These are phyloP conservation scores for Clarias fuscus DNA, from an alignment of 2,797 vertebrate species.

Conservation along the genomic window DNA sequence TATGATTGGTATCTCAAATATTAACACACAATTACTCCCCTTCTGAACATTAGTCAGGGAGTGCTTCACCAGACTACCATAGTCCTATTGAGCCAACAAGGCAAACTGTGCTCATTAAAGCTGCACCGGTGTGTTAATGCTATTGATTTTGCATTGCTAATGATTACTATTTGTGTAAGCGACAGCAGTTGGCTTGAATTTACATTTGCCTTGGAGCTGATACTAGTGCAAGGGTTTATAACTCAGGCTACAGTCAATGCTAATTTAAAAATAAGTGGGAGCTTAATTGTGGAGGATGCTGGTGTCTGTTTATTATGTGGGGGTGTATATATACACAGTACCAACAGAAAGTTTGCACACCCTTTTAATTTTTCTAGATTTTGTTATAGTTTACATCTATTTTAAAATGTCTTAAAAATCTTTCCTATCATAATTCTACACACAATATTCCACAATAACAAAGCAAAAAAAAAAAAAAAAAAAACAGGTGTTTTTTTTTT, in stretches of 20 bases:
- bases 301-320: not conserved
- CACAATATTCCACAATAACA: no score
- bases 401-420: no score
- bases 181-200: not conserved
- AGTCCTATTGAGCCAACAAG: not conserved
- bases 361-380: no score
- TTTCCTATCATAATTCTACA: no score
- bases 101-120: constrained; percentile 8
- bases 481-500: no score
- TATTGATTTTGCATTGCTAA: constrained; percentile 35
- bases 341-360: no score
- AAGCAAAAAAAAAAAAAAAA: no score
- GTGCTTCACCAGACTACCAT: not conserved
- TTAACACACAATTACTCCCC: not conserved
- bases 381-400: no score
- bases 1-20: constrained; percentile 1
- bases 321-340: not conserved
- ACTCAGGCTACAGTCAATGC: constrained; percentile 6
- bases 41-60: not conserved
- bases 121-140: not conserved
- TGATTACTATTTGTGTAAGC: constrained; percentile 20
- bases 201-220: constrained; percentile 14
- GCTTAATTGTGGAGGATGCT: not conserved
- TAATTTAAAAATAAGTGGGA: not conserved
- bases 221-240: not conserved